Evolutionary conservation across 2,113 vertebrate species (phyloP).

Genomic region (Phaethon lepturus): DNA sequence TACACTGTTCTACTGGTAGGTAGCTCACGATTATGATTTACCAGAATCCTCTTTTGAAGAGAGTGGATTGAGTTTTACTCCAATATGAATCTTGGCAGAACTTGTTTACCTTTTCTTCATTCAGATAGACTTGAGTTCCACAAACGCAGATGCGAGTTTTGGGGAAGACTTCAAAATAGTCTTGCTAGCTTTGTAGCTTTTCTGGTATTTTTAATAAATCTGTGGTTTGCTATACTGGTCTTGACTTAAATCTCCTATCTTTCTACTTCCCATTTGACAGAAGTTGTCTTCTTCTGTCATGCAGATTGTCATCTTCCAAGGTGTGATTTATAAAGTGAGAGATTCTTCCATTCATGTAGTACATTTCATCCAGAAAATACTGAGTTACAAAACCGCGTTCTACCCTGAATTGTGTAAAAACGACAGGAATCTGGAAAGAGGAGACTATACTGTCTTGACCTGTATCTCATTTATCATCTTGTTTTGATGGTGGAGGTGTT

Average conservation of each 20-base stretch:
- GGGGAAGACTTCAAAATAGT: background rate
- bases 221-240: background rate
- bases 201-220: background rate
- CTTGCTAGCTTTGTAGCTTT: background rate
- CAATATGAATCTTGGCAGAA: background rate
- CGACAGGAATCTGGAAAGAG: background rate
- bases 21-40: background rate
- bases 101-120: background rate
- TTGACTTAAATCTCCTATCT: background rate
- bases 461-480: background rate
- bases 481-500: background rate
- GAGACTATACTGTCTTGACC: background rate
- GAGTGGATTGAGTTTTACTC: background rate
- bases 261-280: background rate
- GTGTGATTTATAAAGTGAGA: background rate
- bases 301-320: background rate
- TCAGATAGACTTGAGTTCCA: background rate
- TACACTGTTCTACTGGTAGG: background rate
- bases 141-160: background rate
- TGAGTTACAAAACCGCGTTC: background rate
- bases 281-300: background rate
- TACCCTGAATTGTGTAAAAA: background rate
- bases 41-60: background rate
- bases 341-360: background rate
- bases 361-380: background rate